Evolutionary conservation across 1,140 invertebrate species (phyloP).

Genomic region (Heliconius eleuchia): DNA sequence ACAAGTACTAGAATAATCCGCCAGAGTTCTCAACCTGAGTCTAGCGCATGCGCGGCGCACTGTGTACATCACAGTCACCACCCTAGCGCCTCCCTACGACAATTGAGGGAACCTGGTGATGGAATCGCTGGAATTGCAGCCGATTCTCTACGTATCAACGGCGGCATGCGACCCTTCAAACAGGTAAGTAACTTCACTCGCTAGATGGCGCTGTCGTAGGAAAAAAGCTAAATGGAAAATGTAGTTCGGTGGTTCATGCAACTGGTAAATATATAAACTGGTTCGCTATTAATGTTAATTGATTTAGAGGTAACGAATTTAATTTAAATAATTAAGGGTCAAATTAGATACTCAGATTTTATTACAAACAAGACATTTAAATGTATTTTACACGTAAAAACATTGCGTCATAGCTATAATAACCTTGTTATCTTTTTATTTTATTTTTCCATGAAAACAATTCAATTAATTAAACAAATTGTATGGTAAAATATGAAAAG

Average conservation of each 20-base stretch:
- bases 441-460: conserved; percentile 6
- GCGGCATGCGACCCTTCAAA: conserved; percentile 97
- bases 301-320: background rate
- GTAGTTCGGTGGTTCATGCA: background rate
- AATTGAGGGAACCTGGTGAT: conserved; percentile 90
- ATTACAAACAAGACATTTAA: background rate
- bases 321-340: background rate
- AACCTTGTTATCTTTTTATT: background rate
- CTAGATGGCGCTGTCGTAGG: conserved; percentile 56
- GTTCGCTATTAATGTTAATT: background rate
- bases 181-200: conserved; percentile 86
- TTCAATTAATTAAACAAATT: conserved; percentile 15
- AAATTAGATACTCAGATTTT: background rate
- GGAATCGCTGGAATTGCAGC: conserved; percentile 97
- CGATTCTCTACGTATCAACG: conserved; percentile 97
- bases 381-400: background rate
- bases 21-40: conserved; percentile 95
- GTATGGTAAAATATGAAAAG: conserved; percentile 14
- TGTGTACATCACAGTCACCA: conserved; percentile 83
- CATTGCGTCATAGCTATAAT: background rate
- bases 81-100: conserved; percentile 90
- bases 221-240: background rate
- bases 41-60: conserved; percentile 86
- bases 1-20: conserved; percentile 90
- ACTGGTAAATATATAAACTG: background rate